These are phyloP conservation scores for Trachelipus rathkii DNA, from an alignment of 1,140 invertebrate genomes.

Conservation along the genomic window DNA sequence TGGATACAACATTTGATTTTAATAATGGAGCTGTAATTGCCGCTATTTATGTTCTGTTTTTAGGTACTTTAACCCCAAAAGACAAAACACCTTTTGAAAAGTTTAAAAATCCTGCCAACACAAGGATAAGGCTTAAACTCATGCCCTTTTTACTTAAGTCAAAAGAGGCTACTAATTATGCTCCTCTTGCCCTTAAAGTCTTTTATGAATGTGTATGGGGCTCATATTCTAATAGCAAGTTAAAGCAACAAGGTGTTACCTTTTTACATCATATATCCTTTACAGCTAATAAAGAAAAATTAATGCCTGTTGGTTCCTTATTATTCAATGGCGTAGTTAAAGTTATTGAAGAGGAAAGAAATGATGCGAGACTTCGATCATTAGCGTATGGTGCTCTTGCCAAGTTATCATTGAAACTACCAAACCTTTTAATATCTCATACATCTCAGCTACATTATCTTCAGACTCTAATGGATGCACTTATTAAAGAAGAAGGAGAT, in stretches of 20 bases:
- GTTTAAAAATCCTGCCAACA: conserved; percentile 68
- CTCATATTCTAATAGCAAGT: conserved; percentile 71
- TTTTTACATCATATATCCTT: conserved; percentile 69
- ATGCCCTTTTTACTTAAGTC: conserved; percentile 77
- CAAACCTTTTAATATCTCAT: conserved; percentile 53
- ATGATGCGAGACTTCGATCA: conserved; percentile 58
- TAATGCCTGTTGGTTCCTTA: conserved; percentile 42
- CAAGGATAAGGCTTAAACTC: conserved; percentile 75
- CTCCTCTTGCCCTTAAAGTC: conserved; percentile 71
- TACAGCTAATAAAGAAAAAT: conserved; percentile 38
- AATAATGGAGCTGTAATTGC: conserved; percentile 62
- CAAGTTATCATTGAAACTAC: conserved; percentile 64
- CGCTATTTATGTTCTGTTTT: conserved; percentile 71
- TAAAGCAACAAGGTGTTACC: conserved; percentile 73
- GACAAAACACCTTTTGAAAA: conserved; percentile 56
- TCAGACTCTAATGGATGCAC: conserved; percentile 63
- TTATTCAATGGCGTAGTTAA: conserved; percentile 44
- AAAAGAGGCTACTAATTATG: conserved; percentile 67
- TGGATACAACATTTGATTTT: conserved; percentile 65
- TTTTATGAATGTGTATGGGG: conserved; percentile 84
- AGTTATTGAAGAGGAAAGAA: conserved; percentile 46
- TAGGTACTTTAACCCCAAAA: conserved; percentile 62
- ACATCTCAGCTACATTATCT: conserved; percentile 57
- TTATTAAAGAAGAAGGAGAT: conserved; percentile 56
- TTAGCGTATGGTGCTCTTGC: conserved; percentile 73